phyloP scores from a whole-genome alignment of 2,888 invertebrate genomes.

The Eilema caniola region DNA sequence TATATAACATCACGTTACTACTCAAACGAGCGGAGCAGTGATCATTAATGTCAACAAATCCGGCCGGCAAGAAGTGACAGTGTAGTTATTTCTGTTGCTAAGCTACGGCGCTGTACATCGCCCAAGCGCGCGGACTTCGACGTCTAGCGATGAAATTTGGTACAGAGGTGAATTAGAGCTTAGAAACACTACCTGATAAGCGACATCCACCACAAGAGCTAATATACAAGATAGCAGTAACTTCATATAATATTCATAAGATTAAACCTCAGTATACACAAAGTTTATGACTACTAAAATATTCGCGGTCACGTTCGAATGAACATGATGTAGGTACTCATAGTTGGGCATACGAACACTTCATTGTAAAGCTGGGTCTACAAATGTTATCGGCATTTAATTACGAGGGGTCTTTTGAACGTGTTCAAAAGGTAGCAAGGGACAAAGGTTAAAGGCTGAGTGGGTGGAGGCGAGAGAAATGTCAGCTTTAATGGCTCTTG shows the following conservation, averaged over 20 bases:
- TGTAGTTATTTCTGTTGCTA: too few relatives aligned
- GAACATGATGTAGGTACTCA: constrained; percentile 6
- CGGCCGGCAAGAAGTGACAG: too few relatives aligned
- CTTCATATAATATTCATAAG: background rate
- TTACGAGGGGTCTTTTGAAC: constrained; percentile 15
- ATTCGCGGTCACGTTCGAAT: constrained; percentile 13
- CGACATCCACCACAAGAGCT: too few relatives aligned
- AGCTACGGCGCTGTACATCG: too few relatives aligned
- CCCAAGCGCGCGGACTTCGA: too few relatives aligned
- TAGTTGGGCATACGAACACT: constrained; percentile 5
- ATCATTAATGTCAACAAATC: too few relatives aligned
- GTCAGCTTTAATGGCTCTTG: constrained; percentile 17
- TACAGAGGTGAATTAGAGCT: too few relatives aligned
- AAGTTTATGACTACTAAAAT: constrained; percentile 17
- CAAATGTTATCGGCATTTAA: background rate
- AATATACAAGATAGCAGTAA: too few relatives aligned
- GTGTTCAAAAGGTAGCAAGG: constrained; percentile 34
- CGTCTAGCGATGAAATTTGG: too few relatives aligned
- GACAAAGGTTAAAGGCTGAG: constrained; percentile 8
- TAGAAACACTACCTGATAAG: too few relatives aligned
- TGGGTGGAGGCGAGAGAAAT: background rate
- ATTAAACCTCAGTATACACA: background rate
- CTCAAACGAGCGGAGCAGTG: too few relatives aligned
- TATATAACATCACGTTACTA: too few relatives aligned
- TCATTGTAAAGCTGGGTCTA: constrained; percentile 12